Conservation (phyloP, 2,888 invertebrate species). For the Drosophila subsilvestris region DNA sequence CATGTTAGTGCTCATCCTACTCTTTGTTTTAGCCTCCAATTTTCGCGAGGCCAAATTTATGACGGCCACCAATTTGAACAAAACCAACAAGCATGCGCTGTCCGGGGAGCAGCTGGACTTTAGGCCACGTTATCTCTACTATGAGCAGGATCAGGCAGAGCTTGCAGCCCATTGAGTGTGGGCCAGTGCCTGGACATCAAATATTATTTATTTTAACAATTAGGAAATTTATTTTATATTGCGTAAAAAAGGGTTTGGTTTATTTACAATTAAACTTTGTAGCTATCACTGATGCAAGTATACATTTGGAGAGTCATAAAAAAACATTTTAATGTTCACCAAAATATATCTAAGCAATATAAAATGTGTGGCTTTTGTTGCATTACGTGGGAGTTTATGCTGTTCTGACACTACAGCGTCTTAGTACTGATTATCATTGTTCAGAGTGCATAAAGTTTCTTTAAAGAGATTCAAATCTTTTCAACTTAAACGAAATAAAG, state of each 20-base stretch:
- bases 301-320: background rate
- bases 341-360: background rate
- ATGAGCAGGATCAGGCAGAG: conserved; percentile 38
- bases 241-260: no score
- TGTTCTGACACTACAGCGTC: no score
- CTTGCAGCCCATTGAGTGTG: background rate
- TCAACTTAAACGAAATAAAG: no score
- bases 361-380: background rate
- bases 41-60: conserved; percentile 79
- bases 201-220: background rate
- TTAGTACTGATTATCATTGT: background rate
- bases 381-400: background rate
- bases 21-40: conserved; percentile 53
- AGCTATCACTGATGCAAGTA: background rate
- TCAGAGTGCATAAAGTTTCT: background rate
- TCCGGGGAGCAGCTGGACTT: conserved; percentile 66
- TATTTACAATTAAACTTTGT: no score
- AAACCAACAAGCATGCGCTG: conserved; percentile 65
- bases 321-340: no score
- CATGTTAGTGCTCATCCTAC: background rate
- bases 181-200: no score
- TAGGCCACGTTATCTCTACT: conserved; percentile 80
- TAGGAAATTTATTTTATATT: background rate
- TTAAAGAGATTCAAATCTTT: no score
- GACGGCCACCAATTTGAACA: conserved; percentile 70